phyloP scores from a whole-genome alignment of 1,140 invertebrate genomes.

The Sesamia nonagrioides region DNA sequence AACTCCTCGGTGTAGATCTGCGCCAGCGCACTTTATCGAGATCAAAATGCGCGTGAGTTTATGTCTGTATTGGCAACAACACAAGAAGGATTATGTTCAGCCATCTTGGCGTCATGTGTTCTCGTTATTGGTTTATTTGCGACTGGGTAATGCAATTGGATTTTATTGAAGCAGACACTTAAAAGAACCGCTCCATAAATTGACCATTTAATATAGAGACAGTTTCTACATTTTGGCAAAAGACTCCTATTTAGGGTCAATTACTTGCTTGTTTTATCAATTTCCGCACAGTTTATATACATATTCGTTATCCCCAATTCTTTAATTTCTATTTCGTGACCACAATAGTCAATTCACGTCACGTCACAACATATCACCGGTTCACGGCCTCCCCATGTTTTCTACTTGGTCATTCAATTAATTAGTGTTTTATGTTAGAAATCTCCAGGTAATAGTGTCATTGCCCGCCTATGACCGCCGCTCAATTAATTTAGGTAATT shows the following conservation, averaged over 20 bases:
- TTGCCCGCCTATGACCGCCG: conserved; percentile 6
- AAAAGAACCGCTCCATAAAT: neutral
- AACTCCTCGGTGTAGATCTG: conserved; percentile 60
- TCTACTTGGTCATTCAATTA: conserved; percentile 36
- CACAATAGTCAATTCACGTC: conserved; percentile 2
- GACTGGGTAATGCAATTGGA: conserved; percentile 31
- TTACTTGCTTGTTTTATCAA: neutral
- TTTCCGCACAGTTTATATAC: neutral
- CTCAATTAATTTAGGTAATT: conserved; percentile 43
- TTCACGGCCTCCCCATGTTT: conserved; percentile 13
- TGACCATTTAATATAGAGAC: too few species aligned
- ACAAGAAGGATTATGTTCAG: conserved; percentile 54
- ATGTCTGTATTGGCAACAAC: conserved; percentile 54
- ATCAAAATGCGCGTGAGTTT: conserved; percentile 55
- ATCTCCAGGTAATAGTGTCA: conserved; percentile 42
- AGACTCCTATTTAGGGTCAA: neutral
- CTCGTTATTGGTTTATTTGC: conserved; percentile 40
- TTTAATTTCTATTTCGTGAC: neutral
- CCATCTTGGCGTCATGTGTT: conserved; percentile 46
- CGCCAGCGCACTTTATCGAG: conserved; percentile 51
- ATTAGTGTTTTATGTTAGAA: conserved; percentile 40
- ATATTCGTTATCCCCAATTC: neutral
- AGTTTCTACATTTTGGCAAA: neutral
- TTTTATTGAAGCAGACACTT: conserved; percentile 9
- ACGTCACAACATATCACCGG: conserved; percentile 13